These are phyloP conservation scores for Dasysyrphus albostriatus DNA, from an alignment of 2,888 invertebrate genomes.

Conservation along the genomic window DNA sequence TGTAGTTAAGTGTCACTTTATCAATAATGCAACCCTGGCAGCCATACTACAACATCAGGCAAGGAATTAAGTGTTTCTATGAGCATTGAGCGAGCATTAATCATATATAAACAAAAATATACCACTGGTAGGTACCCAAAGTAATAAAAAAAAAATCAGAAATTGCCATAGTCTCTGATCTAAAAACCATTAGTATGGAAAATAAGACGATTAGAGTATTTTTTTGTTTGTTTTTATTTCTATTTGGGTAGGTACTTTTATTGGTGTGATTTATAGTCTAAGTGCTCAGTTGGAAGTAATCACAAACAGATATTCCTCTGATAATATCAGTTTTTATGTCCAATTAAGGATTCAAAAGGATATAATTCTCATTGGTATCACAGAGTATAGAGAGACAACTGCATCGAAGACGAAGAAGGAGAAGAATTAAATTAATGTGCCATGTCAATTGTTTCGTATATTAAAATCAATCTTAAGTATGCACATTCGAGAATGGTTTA, in stretches of 20 bases:
- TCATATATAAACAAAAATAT: conserved; percentile 27
- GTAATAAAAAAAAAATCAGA: background rate
- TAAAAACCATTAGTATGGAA: conserved; percentile 4
- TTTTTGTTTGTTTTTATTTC: too few relatives aligned
- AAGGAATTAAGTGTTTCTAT: conserved; percentile 16
- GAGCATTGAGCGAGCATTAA: conserved; percentile 19
- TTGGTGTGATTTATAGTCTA: conserved; percentile 29
- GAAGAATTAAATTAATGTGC: conserved; percentile 6
- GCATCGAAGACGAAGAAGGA: background rate
- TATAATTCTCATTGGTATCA: background rate
- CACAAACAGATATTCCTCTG: conserved; percentile 11
- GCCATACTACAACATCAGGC: background rate
- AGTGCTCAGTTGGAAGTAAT: conserved; percentile 18
- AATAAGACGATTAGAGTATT: conserved; percentile 20
- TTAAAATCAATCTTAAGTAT: conserved; percentile 13
- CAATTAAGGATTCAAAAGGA: conserved; percentile 50
- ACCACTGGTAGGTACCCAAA: background rate
- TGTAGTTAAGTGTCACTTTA: background rate
- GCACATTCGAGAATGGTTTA: background rate
- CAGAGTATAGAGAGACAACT: background rate
- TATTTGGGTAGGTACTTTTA: background rate
- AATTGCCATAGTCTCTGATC: conserved; percentile 28
- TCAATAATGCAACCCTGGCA: background rate
- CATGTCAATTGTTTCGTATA: conserved; percentile 19
- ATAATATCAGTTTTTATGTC: conserved; percentile 53